Percentiles rank a stretch among this genome's conserved stretches.
phyloP scores from a whole-genome alignment of 2,113 vertebrate genomes.

The Lepus timidus region DNA sequence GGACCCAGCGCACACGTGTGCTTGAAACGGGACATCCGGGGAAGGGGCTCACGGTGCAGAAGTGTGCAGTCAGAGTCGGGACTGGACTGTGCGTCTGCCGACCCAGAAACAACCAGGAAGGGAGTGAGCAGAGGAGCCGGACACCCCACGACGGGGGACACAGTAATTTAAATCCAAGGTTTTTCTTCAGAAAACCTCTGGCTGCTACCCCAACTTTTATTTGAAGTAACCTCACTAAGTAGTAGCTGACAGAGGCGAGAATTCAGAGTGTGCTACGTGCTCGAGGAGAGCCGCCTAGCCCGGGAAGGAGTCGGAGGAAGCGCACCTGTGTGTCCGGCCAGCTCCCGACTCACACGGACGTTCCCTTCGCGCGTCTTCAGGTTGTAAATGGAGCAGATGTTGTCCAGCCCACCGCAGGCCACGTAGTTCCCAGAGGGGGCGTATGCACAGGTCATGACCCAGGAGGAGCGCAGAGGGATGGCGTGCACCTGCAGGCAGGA shows the following conservation, averaged over 20 bases:
- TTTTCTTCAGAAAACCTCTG: not conserved
- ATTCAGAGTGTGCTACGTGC: too few species aligned
- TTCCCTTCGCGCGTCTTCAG: slow-evolving; percentile 99
- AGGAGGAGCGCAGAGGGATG: slow-evolving; percentile 98
- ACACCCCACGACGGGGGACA: too few species aligned
- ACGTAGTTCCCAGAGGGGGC: slow-evolving; percentile 99
- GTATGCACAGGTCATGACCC: slow-evolving; percentile 99
- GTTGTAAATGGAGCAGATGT: slow-evolving; percentile 99
- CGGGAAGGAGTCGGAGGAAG: not conserved
- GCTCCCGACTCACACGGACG: slow-evolving; percentile 97
- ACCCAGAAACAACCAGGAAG: not conserved
- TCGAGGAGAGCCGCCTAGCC: too few species aligned
- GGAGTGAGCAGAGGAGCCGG: not conserved
- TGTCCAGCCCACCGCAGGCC: slow-evolving; percentile 98
- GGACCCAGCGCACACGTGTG: accelerated
- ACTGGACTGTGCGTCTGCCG: accelerated
- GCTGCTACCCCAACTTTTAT: not conserved
- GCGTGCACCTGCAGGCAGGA: slow-evolving; percentile 93
- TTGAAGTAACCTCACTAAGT: not conserved
- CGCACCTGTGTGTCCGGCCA: slow-evolving; percentile 98
- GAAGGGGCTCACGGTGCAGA: not conserved
- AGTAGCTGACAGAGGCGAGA: too few species aligned
- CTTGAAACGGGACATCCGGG: not conserved
- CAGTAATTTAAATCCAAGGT: too few species aligned
- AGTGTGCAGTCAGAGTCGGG: not conserved